These are phyloP conservation scores for Actinia tenebrosa DNA, from an alignment of 64 coral and sea anemone species.

Conservation along the genomic window DNA sequence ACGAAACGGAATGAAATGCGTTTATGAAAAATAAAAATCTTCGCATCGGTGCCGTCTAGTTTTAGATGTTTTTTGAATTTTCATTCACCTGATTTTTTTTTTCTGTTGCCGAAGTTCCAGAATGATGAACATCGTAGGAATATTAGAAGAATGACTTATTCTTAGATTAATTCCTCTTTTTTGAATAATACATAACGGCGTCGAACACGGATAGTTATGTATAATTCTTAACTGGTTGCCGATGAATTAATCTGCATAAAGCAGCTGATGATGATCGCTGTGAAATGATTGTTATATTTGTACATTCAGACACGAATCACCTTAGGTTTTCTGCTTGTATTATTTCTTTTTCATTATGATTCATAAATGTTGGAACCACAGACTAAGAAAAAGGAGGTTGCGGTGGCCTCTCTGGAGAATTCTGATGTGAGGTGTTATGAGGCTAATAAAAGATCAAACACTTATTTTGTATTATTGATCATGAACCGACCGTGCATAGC, in stretches of 20 bases:
- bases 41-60: background rate
- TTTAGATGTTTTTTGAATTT: too few relatives aligned
- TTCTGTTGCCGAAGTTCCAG: background rate
- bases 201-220: background rate
- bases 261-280: background rate
- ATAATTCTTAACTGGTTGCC: background rate
- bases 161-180: background rate
- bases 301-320: background rate
- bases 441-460: background rate
- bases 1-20: background rate
- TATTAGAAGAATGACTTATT: background rate
- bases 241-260: background rate
- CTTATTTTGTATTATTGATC: background rate
- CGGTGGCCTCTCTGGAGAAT: background rate
- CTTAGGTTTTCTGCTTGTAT: background rate
- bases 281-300: background rate
- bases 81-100: background rate
- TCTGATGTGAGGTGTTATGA: background rate
- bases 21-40: background rate
- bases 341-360: background rate
- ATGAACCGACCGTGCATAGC: too few relatives aligned
- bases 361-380: background rate
- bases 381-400: background rate
- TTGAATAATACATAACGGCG: background rate
- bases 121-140: background rate